Evolutionary conservation across 2,888 invertebrate species (phyloP).

Genomic region (Morpho deidamia): DNA sequence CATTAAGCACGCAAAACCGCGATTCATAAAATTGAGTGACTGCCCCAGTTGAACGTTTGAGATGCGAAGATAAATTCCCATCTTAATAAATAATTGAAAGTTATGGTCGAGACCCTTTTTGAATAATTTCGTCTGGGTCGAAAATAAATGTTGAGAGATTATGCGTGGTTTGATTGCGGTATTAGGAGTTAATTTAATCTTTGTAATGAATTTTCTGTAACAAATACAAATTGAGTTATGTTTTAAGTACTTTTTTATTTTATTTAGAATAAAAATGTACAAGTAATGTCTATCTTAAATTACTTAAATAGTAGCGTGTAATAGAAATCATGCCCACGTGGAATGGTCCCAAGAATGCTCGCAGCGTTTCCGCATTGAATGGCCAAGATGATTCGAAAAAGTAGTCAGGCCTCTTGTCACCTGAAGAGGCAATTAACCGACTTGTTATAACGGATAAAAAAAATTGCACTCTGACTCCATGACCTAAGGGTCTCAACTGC

Average conservation of each 20-base stretch:
- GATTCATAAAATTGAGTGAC: constrained; percentile 62
- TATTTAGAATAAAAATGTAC: too few species aligned
- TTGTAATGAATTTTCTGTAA: background rate
- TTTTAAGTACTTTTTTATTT: background rate
- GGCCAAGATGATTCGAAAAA: too few species aligned
- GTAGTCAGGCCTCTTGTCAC: too few species aligned
- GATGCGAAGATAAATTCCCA: constrained; percentile 53
- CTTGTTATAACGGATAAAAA: too few species aligned
- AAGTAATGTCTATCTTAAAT: too few species aligned
- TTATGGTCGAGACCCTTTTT: constrained; percentile 25
- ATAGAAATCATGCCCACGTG: too few species aligned
- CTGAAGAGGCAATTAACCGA: too few species aligned
- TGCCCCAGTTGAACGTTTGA: constrained; percentile 37
- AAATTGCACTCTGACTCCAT: too few species aligned
- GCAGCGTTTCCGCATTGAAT: too few species aligned
- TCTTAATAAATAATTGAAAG: constrained; percentile 49
- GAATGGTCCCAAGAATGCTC: too few species aligned
- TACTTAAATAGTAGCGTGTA: too few species aligned
- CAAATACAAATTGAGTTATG: background rate
- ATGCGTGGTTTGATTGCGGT: background rate
- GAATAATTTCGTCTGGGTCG: constrained; percentile 3
- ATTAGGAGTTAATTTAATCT: background rate
- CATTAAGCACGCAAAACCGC: constrained; percentile 54
- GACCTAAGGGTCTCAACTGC: too few species aligned
- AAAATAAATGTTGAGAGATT: background rate